These are phyloP conservation scores for Pseudochromis fuscus DNA, from an alignment of 2,797 vertebrate genomes.

Conservation along the genomic window DNA sequence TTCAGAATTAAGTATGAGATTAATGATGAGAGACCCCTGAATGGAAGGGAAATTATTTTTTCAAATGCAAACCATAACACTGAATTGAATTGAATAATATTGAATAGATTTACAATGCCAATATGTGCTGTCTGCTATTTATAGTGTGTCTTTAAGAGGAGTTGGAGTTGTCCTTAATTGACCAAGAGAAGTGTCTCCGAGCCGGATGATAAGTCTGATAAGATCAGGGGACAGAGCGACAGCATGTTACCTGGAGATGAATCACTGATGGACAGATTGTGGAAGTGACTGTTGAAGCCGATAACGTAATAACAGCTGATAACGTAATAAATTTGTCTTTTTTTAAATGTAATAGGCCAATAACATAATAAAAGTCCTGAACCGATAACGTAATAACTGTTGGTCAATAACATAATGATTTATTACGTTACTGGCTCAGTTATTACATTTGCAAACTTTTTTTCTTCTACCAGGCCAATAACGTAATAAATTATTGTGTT, in stretches of 20 bases:
- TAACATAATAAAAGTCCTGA: too few species aligned
- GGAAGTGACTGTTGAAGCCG: too few species aligned
- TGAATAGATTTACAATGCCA: background rate
- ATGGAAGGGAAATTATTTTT: background rate
- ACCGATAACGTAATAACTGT: too few species aligned
- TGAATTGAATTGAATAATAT: slow-evolving; percentile 11
- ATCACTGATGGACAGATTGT: slow-evolving; percentile 58
- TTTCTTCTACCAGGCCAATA: too few species aligned
- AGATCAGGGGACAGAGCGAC: slow-evolving; percentile 4
- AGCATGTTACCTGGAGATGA: slow-evolving; percentile 43
- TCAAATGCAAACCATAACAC: slow-evolving; percentile 8
- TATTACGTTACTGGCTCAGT: too few species aligned
- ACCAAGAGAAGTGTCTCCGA: slow-evolving; percentile 22
- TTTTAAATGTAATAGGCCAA: too few species aligned
- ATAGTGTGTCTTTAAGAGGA: background rate
- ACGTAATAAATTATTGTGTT: too few species aligned
- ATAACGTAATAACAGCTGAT: too few species aligned
- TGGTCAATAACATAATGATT: too few species aligned
- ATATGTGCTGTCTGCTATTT: background rate
- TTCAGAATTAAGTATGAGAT: slow-evolving; percentile 23
- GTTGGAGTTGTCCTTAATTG: slow-evolving; percentile 22
- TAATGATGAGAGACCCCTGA: slow-evolving; percentile 15
- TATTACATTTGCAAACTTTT: too few species aligned
- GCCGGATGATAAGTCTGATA: slow-evolving; percentile 40
- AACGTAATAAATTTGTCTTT: too few species aligned